phyloP scores from a whole-genome alignment of 2,113 vertebrate species.

The Alectura lathami region DNA sequence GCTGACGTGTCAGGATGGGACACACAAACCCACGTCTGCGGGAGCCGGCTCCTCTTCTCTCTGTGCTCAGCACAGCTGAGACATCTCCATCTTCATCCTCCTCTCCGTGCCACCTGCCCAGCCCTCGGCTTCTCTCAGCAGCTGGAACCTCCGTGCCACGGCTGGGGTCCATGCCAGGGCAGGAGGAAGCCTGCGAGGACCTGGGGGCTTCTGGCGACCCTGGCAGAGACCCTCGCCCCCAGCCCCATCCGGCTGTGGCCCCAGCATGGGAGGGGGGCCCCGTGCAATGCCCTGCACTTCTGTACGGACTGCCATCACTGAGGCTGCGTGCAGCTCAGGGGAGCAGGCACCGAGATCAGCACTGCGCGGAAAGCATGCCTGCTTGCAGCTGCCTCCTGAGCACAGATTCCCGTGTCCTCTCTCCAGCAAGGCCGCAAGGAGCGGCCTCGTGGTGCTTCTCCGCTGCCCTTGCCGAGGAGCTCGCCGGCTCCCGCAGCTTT shows the following conservation, averaged over 20 bases:
- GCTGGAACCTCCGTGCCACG: background rate
- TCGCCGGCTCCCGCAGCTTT: background rate
- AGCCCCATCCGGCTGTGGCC: background rate
- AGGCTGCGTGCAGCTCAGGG: no score
- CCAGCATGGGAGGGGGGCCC: background rate
- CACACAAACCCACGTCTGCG: no score
- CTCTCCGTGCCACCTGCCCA: background rate
- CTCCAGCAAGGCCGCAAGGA: background rate
- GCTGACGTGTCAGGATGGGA: fast-evolving
- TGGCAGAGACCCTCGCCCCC: background rate
- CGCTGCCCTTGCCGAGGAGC: background rate
- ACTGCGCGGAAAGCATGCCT: background rate
- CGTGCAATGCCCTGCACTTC: no score
- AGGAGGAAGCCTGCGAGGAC: background rate
- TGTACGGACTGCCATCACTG: no score
- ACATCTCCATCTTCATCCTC: background rate
- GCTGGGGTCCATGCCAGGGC: background rate
- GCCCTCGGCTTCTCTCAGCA: background rate
- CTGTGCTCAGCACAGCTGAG: background rate
- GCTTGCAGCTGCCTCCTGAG: background rate
- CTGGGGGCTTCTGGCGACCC: background rate
- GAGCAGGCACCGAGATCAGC: background rate
- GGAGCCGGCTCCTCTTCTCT: background rate
- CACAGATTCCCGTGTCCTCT: background rate
- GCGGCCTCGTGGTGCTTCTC: background rate